Conservation (phyloP, 64 coral and sea anemone genomes). For the Montipora foliosa region DNA sequence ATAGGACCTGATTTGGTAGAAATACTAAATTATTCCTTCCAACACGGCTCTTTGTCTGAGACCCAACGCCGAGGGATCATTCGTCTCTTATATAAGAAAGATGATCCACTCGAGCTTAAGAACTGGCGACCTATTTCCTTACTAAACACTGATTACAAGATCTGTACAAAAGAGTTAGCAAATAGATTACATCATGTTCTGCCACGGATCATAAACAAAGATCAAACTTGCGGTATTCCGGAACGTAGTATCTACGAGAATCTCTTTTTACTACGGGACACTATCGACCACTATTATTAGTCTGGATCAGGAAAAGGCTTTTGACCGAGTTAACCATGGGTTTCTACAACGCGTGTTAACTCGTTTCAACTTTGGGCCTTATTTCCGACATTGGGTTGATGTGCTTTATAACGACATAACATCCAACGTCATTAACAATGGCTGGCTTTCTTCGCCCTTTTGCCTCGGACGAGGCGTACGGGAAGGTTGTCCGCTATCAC, state of each 20-base stretch:
- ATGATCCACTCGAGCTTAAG: too few species aligned
- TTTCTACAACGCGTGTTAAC: too few species aligned
- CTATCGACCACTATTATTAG: not conserved
- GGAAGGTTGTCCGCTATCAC: constrained; percentile 45
- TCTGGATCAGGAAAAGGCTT: constrained; percentile 55
- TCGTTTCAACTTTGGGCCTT: not conserved
- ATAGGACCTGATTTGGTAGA: not conserved
- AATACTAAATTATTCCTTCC: not conserved
- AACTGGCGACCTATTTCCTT: too few species aligned
- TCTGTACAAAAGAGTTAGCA: too few species aligned
- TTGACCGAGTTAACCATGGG: not conserved
- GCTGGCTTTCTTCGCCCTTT: not conserved
- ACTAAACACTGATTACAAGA: too few species aligned
- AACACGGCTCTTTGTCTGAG: not conserved
- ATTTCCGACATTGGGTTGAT: not conserved
- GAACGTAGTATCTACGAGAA: not conserved
- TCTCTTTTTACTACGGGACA: not conserved
- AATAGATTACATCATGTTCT: too few species aligned
- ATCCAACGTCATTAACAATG: constrained; percentile 7
- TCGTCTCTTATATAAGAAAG: not conserved
- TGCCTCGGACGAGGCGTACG: not conserved
- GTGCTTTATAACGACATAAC: not conserved
- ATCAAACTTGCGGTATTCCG: not conserved
- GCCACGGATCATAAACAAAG: too few species aligned
- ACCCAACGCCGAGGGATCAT: not conserved